phyloP scores from a whole-genome alignment of 1,140 invertebrate genomes.

The Brachionus koreanus region DNA sequence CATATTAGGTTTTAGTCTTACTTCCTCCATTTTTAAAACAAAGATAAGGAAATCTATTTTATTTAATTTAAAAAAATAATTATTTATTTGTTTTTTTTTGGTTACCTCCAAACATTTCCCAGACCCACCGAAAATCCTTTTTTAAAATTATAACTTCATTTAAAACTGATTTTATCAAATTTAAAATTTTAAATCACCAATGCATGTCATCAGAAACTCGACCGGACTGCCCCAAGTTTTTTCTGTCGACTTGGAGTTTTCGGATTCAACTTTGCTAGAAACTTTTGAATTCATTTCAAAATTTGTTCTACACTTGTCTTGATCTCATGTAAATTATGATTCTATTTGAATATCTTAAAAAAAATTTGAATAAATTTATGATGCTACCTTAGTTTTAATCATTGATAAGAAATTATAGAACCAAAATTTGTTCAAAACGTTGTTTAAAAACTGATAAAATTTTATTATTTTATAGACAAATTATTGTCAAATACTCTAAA shows the following conservation, averaged over 20 bases:
- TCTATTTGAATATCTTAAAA: neutral
- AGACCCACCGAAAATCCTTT: conserved; percentile 41
- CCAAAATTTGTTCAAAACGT: neutral
- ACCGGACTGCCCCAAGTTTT: conserved; percentile 5
- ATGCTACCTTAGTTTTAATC: neutral
- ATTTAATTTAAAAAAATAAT: neutral
- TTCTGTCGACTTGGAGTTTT: neutral
- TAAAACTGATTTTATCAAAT: neutral
- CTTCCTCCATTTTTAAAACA: conserved; percentile 43
- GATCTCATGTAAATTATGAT: neutral
- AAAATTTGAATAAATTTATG: neutral
- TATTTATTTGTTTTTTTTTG: neutral
- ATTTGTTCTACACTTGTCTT: neutral
- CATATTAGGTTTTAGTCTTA: neutral
- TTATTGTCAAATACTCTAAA: neutral
- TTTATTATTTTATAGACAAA: neutral
- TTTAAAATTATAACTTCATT: neutral
- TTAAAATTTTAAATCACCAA: neutral
- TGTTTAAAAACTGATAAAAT: neutral
- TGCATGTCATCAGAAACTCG: conserved; percentile 23
- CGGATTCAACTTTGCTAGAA: neutral
- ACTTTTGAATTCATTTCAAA: neutral
- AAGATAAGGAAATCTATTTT: conserved; percentile 40
- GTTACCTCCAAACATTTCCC: conserved; percentile 38
- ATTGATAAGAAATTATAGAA: neutral